phyloP scores from a whole-genome alignment of 2,113 vertebrate species.

The Diadophis punctatus region DNA sequence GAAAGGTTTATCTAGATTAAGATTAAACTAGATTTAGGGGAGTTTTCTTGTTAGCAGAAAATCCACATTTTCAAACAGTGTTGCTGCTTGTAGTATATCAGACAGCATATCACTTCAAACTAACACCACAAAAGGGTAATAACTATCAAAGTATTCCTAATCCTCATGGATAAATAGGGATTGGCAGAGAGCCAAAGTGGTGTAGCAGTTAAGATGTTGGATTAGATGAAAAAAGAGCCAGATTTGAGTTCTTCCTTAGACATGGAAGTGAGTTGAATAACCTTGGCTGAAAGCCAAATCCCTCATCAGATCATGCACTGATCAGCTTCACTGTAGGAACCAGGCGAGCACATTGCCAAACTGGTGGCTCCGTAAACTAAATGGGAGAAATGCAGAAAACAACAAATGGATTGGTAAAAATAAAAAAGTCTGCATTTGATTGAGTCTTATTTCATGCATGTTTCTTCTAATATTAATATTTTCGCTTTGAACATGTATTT shows the following conservation, averaged over 20 bases:
- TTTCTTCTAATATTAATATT: not conserved
- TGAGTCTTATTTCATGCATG: not conserved
- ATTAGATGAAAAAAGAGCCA: not conserved
- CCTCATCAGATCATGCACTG: not conserved
- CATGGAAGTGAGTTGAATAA: not conserved
- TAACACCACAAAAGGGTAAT: not conserved
- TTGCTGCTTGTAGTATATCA: not conserved
- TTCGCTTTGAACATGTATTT: not conserved
- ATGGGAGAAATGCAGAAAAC: not conserved
- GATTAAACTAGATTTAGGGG: not conserved
- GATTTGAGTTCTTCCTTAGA: not conserved
- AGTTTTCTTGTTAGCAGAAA: not conserved
- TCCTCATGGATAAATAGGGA: not conserved
- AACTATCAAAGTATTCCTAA: not conserved
- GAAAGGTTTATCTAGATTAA: not conserved
- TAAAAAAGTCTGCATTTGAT: not conserved
- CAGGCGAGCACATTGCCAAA: not conserved
- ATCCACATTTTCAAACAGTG: not conserved
- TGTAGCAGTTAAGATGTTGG: not conserved
- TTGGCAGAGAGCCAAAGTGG: not conserved
- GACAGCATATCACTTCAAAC: not conserved
- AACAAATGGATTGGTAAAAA: not conserved
- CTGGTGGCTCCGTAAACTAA: not conserved
- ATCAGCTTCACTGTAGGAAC: not conserved
- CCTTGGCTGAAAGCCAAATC: not conserved